phyloP scores from a whole-genome alignment of 2,113 vertebrate genomes.

The Chinchilla lanigera region DNA sequence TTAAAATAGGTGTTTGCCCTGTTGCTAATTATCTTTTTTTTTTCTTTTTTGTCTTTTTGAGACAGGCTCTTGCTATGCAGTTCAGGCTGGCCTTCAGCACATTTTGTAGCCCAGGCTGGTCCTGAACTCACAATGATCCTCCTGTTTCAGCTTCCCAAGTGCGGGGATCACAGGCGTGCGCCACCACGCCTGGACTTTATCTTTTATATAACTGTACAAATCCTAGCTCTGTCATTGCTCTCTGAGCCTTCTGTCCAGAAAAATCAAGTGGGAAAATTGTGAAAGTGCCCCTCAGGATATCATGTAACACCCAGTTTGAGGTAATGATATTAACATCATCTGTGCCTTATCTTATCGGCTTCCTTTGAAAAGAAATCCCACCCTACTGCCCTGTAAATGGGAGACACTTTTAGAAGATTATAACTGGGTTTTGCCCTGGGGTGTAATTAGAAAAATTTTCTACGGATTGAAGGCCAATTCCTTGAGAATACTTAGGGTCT shows the following conservation, averaged over 20 bases:
- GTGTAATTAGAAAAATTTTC: slow-evolving; percentile 21
- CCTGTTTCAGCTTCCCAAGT: too few species aligned
- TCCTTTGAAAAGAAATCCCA: neutral
- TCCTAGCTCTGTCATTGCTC: neutral
- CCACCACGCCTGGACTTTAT: neutral
- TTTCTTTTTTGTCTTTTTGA: too few species aligned
- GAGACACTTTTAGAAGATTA: neutral
- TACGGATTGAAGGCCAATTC: neutral
- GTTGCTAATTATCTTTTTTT: neutral
- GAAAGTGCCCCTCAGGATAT: neutral
- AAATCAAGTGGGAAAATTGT: neutral
- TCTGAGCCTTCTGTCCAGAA: slow-evolving; percentile 3
- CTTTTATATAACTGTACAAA: neutral
- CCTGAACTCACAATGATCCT: too few species aligned
- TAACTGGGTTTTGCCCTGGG: neutral
- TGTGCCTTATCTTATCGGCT: neutral
- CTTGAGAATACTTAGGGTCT: slow-evolving; percentile 41
- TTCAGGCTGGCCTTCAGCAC: too few species aligned
- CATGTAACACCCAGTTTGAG: neutral
- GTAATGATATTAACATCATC: neutral
- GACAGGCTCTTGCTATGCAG: too few species aligned
- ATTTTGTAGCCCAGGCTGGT: too few species aligned
- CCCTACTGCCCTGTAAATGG: neutral
- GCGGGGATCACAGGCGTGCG: too few species aligned
- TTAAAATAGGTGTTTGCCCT: neutral